Base-by-base conservation (phyloP, 2,888 invertebrate species). In the Cantharis flavilabris region DNA sequence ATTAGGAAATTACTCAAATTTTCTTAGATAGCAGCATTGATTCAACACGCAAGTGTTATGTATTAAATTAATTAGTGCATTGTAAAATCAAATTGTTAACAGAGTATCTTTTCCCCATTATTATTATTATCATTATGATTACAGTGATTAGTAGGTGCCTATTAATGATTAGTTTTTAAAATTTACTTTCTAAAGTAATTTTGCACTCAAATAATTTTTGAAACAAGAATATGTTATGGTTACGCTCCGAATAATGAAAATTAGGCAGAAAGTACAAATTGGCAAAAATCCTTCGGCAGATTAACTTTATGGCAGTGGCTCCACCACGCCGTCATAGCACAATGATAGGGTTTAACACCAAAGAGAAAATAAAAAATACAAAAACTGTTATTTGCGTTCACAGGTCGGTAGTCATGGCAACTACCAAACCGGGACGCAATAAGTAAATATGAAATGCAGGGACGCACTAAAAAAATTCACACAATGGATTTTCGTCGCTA, bases 341-440 rank as follows among this genome's bases (percentile, higher is more conserved):
- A 73, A 76, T 76, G 78, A 79, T 79, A 76, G 76, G 49, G 74
- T 71, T 79, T 76, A 79, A 79, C 76, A 76, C 69, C 71, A 69
- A 73, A 76, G 70, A 76, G 76, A 72, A 63, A 23, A 74, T 18
- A 62, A 69, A 62, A 73, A 73, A 71, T 62, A 73, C 72, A 78
- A 72, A 76, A 71, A 76, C 74, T 79, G 76, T 86, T 87, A 86
- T 87, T 86, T 85, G 85, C 86, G 85, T 87, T 86, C 86, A 86
- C 86, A 86, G 85, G 83, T 84, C 85, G 86, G 86, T 86, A 86
- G 85, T 86, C 82, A 86, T 86, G 82, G 86, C 86, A 84, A 86
- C 86, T 86, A 86, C 80, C 85, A 86, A 87, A 87, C 84, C 87
- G 87, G 86, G 86, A 87, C 87, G 86, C 85, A 84, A 85, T 86